These are phyloP conservation scores for Anagrus nilaparvatae DNA, from an alignment of 1,140 invertebrate species.

Conservation along the genomic window DNA sequence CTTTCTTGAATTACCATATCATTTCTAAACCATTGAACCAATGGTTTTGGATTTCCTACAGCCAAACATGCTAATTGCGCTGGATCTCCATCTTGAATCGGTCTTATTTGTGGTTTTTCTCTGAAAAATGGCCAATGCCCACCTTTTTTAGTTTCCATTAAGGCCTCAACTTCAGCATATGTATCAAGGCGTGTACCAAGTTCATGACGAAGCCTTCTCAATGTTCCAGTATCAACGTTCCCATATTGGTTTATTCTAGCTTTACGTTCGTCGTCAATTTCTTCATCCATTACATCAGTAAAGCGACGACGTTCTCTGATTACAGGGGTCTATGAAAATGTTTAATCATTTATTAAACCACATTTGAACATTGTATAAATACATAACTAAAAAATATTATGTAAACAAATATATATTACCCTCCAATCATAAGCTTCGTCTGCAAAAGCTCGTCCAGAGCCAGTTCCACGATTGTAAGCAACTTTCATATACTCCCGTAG, in stretches of 20 bases:
- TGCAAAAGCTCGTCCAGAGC: conserved; percentile 49
- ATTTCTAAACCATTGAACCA: conserved; percentile 94
- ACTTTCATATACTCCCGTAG: conserved; percentile 90
- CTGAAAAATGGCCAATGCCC: conserved; percentile 72
- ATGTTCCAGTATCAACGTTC: conserved; percentile 51
- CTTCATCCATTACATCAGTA: conserved; percentile 92
- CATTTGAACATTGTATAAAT: conserved; percentile 11
- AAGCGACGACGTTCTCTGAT: conserved; percentile 83
- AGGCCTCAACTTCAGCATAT: conserved; percentile 74
- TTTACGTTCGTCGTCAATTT: conserved; percentile 83
- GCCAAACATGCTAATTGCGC: conserved; percentile 74
- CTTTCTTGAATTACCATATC: conserved; percentile 75
- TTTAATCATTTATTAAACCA: neutral
- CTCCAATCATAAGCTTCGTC: conserved; percentile 67
- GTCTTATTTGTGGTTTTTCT: conserved; percentile 67
- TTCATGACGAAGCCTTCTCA: conserved; percentile 69
- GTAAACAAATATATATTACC: conserved; percentile 39
- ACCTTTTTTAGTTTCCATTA: conserved; percentile 69
- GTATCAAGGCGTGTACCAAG: conserved; percentile 67
- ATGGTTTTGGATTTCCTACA: conserved; percentile 80
- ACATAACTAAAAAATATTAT: conserved; percentile 9
- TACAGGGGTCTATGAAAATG: conserved; percentile 56
- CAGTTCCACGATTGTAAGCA: conserved; percentile 62
- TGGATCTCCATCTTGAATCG: conserved; percentile 68
- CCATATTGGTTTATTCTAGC: conserved; percentile 71